Conservation (phyloP, 2,888 invertebrate species). For the Drosophila nigricruria region DNA sequence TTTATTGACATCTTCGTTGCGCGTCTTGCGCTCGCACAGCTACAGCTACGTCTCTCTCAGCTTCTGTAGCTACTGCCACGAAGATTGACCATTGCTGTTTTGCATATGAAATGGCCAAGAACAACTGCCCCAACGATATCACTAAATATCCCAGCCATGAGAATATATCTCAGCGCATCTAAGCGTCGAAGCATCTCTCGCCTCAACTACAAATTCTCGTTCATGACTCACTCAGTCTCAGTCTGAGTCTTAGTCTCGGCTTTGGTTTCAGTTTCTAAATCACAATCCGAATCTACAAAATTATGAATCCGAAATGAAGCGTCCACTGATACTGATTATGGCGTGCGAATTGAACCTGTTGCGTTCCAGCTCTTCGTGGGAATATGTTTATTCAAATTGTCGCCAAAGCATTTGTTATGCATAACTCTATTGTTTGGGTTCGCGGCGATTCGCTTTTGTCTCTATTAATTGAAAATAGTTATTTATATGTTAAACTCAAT, state of each 20-base stretch:
- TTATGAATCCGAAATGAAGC: constrained; percentile 72
- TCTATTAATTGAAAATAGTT: constrained; percentile 76
- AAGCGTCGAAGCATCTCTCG: constrained; percentile 38
- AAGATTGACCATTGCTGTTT: constrained; percentile 49
- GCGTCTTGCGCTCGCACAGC: constrained; percentile 18
- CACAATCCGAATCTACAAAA: constrained; percentile 73
- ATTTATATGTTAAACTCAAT: constrained; percentile 75
- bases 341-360: constrained; percentile 66
- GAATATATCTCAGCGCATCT: constrained; percentile 54
- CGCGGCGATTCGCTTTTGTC: constrained; percentile 55
- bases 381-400: constrained; percentile 77
- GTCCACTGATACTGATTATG: constrained; percentile 19
- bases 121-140: constrained; percentile 20
- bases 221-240: constrained; percentile 41
- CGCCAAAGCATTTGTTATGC: constrained; percentile 63
- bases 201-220: constrained; percentile 4
- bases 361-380: constrained; percentile 60
- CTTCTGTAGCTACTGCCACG: constrained; percentile 20
- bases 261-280: constrained; percentile 42
- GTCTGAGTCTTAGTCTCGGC: not conserved
- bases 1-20: constrained; percentile 83
- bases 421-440: constrained; percentile 67
- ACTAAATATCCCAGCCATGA: constrained; percentile 46
- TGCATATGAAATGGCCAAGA: constrained; percentile 70
- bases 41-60: constrained; percentile 9